phyloP scores from a whole-genome alignment of 2,113 vertebrate genomes.

The Zeus faber region DNA sequence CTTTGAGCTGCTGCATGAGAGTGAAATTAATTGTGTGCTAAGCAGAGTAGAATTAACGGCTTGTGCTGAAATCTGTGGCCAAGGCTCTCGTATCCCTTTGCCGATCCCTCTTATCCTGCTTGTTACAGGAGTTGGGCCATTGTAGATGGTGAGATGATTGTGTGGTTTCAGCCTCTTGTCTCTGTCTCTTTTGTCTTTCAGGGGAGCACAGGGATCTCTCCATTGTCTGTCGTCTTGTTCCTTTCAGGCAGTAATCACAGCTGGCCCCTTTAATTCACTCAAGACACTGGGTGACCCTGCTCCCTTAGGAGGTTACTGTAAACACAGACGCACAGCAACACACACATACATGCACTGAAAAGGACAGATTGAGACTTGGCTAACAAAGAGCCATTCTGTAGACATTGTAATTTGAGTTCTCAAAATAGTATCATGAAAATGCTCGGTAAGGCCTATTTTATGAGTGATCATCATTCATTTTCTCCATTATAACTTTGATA shows the following conservation, averaged over 20 bases:
- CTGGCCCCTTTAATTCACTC: slow-evolving; percentile 87
- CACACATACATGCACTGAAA: background rate
- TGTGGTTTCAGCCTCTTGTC: slow-evolving; percentile 73
- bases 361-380: background rate
- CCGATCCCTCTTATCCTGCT: slow-evolving; percentile 75
- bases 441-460: too few relatives aligned
- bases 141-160: slow-evolving; percentile 74
- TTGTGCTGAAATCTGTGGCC: slow-evolving; percentile 67
- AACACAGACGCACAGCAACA: slow-evolving; percentile 34
- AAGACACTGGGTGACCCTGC: slow-evolving; percentile 63
- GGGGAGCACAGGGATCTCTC: slow-evolving; percentile 73
- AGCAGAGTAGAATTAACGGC: slow-evolving; percentile 76
- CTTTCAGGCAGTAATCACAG: slow-evolving; percentile 91
- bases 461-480: background rate
- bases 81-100: slow-evolving; percentile 62
- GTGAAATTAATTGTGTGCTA: slow-evolving; percentile 74
- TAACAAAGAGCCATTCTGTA: background rate
- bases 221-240: slow-evolving; percentile 79
- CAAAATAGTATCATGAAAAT: too few relatives aligned
- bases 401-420: background rate
- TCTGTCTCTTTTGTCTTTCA: slow-evolving; percentile 80
- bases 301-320: slow-evolving; percentile 72
- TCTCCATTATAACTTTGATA: background rate
- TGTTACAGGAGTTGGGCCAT: slow-evolving; percentile 72
- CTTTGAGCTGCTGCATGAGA: slow-evolving; percentile 57